Evolutionary conservation across 2,113 vertebrate species (phyloP).

Genomic region (Pelobates fuscus): DNA sequence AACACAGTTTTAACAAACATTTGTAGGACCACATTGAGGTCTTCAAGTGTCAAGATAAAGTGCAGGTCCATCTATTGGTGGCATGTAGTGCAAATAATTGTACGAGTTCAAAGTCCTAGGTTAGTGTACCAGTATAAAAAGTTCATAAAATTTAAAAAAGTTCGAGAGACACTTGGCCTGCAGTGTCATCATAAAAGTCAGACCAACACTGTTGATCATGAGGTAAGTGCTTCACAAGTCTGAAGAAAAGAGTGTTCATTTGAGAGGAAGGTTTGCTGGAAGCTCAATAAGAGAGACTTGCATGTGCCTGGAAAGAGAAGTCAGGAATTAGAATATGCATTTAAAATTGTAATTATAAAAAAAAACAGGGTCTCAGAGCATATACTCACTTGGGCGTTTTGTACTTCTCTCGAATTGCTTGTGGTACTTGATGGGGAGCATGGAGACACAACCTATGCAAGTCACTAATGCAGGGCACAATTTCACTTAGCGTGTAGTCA

Average conservation of each 20-base stretch:
- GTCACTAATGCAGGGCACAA: constrained; percentile 79
- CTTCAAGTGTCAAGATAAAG: too few relatives aligned
- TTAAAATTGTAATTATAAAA: background rate
- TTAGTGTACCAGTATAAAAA: constrained; percentile 15
- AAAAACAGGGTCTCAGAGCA: too few relatives aligned
- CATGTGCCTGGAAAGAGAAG: constrained; percentile 63
- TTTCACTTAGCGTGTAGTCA: constrained; percentile 81
- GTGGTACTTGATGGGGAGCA: constrained; percentile 71
- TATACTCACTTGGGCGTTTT: constrained; percentile 78
- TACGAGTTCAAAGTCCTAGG: background rate
- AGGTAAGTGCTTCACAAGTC: constrained; percentile 28
- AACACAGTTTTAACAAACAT: too few relatives aligned
- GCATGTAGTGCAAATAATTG: too few relatives aligned
- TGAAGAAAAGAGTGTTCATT: constrained; percentile 45
- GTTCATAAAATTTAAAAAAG: constrained; percentile 12
- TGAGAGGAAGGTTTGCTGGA: constrained; percentile 67
- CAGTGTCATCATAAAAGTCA: constrained; percentile 50
- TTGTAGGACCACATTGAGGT: too few relatives aligned
- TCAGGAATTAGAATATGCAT: background rate
- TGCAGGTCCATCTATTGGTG: too few relatives aligned
- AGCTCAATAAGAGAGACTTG: constrained; percentile 72
- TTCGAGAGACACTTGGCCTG: constrained; percentile 53
- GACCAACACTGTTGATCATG: constrained; percentile 46
- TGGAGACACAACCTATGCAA: constrained; percentile 77
- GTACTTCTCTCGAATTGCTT: constrained; percentile 85